Evolutionary conservation across 1,140 invertebrate genomes (phyloP).

Genomic region (Dendrolimus punctatus): DNA sequence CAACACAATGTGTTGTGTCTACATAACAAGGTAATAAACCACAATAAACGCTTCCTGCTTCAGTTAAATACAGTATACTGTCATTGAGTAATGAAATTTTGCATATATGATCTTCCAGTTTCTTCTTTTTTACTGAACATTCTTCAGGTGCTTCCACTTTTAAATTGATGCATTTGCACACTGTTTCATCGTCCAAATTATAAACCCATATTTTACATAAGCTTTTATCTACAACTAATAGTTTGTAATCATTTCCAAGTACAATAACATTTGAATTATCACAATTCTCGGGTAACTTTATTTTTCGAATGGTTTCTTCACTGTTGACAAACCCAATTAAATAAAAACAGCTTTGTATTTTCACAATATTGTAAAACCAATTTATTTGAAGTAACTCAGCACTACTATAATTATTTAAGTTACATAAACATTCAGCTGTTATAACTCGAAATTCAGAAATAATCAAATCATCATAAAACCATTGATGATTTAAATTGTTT

Average conservation of each 20-base stretch:
- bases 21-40: conserved; percentile 73
- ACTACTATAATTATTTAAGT: conserved; percentile 20
- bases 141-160: conserved; percentile 24
- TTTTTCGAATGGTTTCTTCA: conserved; percentile 24
- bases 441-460: conserved; percentile 28
- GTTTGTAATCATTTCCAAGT: conserved; percentile 38
- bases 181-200: conserved; percentile 25
- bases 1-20: conserved; percentile 66
- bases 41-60: conserved; percentile 70
- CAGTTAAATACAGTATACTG: conserved; percentile 56
- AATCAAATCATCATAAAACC: conserved; percentile 29
- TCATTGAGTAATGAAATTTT: conserved; percentile 32
- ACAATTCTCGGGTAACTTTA: conserved; percentile 25
- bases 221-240: conserved; percentile 28
- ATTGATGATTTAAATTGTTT: conserved; percentile 53
- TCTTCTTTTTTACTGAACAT: conserved; percentile 20
- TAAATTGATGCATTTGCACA: conserved; percentile 26
- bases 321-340: conserved; percentile 34
- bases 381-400: conserved; percentile 28
- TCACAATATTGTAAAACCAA: conserved; percentile 57
- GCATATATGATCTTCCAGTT: conserved; percentile 20
- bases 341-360: conserved; percentile 26
- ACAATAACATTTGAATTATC: conserved; percentile 11
- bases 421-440: conserved; percentile 6
- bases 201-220: conserved; percentile 27